Conservation (phyloP, 2,797 vertebrate genomes). For the Myripristis jacobus region DNA sequence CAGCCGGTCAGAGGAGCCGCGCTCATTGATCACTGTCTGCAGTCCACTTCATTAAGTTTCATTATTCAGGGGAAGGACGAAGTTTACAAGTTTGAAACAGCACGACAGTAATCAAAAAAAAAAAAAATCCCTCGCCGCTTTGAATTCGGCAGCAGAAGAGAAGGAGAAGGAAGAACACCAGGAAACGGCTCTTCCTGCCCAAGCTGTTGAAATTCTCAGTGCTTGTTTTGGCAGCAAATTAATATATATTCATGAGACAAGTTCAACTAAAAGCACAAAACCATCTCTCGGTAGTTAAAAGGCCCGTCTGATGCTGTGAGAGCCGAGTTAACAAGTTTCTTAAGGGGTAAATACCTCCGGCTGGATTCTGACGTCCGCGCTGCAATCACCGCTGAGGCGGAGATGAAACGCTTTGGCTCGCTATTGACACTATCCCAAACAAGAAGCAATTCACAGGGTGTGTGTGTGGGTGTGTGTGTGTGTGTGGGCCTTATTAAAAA, state of each 20-base stretch:
- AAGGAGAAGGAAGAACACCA: neutral
- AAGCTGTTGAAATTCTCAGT: neutral
- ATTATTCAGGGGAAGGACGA: conserved; percentile 8
- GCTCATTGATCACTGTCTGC: conserved; percentile 9
- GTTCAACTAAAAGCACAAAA: neutral
- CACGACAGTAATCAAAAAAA: neutral
- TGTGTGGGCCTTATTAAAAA: too few relatives aligned
- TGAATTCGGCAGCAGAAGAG: neutral
- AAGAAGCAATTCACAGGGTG: too few relatives aligned
- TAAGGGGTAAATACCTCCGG: neutral
- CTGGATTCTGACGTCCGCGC: neutral
- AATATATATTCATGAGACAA: conserved; percentile 9
- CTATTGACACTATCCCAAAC: too few relatives aligned
- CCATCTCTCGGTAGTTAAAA: neutral
- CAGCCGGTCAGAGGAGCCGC: conserved; percentile 12
- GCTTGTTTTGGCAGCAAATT: neutral
- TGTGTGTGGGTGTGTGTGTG: too few relatives aligned
- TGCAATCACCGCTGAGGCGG: conserved; percentile 17
- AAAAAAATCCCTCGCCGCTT: neutral
- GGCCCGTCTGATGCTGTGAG: neutral
- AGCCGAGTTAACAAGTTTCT: neutral
- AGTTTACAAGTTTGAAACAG: conserved; percentile 23
- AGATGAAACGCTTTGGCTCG: too few relatives aligned
- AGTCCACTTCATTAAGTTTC: conserved; percentile 6
- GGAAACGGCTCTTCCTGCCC: neutral